Evolutionary conservation across 2,888 invertebrate genomes (phyloP), one percentile per base, ranked within the genome.

Genomic region (Gymnosoma rotundatum): DNA sequence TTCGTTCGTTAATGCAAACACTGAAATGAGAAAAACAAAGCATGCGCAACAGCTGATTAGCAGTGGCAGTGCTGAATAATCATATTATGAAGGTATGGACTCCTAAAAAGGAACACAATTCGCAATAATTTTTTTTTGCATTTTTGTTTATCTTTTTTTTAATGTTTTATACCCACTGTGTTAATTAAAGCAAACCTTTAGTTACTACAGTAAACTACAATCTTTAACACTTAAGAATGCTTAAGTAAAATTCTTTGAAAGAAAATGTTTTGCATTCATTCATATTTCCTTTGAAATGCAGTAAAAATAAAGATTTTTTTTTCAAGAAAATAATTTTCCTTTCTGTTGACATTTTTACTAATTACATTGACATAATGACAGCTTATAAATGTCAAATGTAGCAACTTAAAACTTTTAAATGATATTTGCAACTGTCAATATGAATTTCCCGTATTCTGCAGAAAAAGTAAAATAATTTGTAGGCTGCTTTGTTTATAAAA

Each of bases 321-420:
- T 48, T 10, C 9, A 9, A 66, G 7, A 58, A 56, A 64, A 74
- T 45, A 70, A 32, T 56, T 64, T 75, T 75, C 10, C 60, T 58
- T 66, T 67, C 32, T 70, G 58, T 64, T 74, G 78, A 74, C 73
- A 81, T 84, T 78, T 78, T 70, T 64, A 58, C 56, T 74, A 80
- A 84, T 81, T 84, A 76, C 75, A 76, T 66, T 69, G 84, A 81
- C 81, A 84, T 32, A 70, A 81, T 84, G 84, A 81, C 84, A 84
- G 81, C 78, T 81, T 70, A 81, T 84, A 81, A 84, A 84, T 78
- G 81, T 84, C 81, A 81, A 38, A 21, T 36, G 60, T 56, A 58
- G 64, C 20, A 58, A 64, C 20, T 63, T 60, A 42, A 52, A 61
- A 48, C 61, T 56, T 50, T 69, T 56, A 50, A 58, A 81, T 70